Percentiles rank a stretch among this genome's conserved stretches.
These are phyloP conservation scores for Drosophila nr. perissopoda DNA, from an alignment of 2,888 invertebrate genomes.

Conservation along the genomic window DNA sequence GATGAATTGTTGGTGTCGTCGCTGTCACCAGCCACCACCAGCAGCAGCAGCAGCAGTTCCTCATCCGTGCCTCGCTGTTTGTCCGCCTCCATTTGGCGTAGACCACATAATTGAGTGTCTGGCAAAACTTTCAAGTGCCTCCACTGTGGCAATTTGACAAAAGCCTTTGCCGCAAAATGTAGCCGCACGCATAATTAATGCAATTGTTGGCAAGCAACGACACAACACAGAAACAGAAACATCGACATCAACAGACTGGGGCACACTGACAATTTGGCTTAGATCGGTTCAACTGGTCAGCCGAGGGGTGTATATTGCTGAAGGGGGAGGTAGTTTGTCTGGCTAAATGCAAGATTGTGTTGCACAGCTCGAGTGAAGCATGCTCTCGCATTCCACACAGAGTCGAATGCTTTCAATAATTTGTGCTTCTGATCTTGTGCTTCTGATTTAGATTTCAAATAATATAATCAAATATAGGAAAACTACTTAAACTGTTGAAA, in stretches of 20 bases:
- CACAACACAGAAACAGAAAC: constrained; percentile 12
- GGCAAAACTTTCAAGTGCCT: constrained; percentile 56
- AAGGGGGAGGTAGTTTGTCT: background rate
- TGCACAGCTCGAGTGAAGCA: constrained; percentile 10
- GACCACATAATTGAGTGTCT: constrained; percentile 63
- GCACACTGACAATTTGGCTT: constrained; percentile 15
- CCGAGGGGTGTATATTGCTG: constrained; percentile 3
- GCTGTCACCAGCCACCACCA: constrained; percentile 36
- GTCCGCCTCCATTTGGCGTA: constrained; percentile 11
- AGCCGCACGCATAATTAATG: constrained; percentile 76
- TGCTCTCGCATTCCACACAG: constrained; percentile 18
- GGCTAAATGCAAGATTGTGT: constrained; percentile 51
- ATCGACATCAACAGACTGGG: background rate
- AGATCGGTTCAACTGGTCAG: constrained; percentile 51
- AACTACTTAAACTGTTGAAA: background rate
- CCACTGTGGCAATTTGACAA: constrained; percentile 59
- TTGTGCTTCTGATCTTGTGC: constrained; percentile 15
- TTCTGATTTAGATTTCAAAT: constrained; percentile 5
- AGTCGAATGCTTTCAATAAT: constrained; percentile 25
- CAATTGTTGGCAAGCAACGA: constrained; percentile 66
- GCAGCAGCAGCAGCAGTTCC: constrained; percentile 15
- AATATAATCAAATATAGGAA: background rate
- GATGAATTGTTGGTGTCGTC: constrained; percentile 73
- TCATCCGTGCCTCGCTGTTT: background rate
- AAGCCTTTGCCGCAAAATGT: constrained; percentile 60